Evolutionary conservation across 2,888 invertebrate species (phyloP).

Genomic region (Eristalis arbustorum): DNA sequence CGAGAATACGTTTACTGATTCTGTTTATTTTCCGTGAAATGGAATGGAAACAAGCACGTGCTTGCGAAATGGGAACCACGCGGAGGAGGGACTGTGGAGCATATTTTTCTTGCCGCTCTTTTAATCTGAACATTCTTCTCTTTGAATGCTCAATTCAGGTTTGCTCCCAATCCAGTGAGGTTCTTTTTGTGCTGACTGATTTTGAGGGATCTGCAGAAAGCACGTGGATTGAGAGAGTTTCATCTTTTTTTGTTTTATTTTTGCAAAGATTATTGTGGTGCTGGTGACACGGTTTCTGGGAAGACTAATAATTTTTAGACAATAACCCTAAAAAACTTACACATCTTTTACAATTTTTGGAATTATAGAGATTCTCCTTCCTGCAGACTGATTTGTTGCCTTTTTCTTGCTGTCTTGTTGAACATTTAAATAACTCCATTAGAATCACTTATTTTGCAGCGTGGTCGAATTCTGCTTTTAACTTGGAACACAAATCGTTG

Average conservation of each 20-base stretch:
- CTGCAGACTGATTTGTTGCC: too few relatives aligned
- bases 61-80: background rate
- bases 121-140: slow-evolving; percentile 48
- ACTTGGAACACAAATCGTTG: too few relatives aligned
- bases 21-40: background rate
- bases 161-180: background rate
- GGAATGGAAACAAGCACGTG: slow-evolving; percentile 59
- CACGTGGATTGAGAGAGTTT: slow-evolving; percentile 31
- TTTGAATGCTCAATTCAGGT: slow-evolving; percentile 21
- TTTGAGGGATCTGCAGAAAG: slow-evolving; percentile 27
- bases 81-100: slow-evolving; percentile 16
- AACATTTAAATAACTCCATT: too few relatives aligned
- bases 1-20: too few relatives aligned
- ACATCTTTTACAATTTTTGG: too few relatives aligned
- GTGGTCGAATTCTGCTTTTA: too few relatives aligned
- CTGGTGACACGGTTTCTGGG: background rate
- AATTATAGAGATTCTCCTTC: too few relatives aligned
- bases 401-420: too few relatives aligned
- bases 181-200: slow-evolving; percentile 14
- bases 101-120: background rate
- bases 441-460: too few relatives aligned
- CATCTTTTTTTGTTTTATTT: background rate
- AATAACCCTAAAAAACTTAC: too few relatives aligned
- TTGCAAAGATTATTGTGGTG: background rate
- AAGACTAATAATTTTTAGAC: too few relatives aligned